Base-by-base conservation (phyloP, 2,797 vertebrate species). In the Periophthalmus magnuspinnatus region DNA sequence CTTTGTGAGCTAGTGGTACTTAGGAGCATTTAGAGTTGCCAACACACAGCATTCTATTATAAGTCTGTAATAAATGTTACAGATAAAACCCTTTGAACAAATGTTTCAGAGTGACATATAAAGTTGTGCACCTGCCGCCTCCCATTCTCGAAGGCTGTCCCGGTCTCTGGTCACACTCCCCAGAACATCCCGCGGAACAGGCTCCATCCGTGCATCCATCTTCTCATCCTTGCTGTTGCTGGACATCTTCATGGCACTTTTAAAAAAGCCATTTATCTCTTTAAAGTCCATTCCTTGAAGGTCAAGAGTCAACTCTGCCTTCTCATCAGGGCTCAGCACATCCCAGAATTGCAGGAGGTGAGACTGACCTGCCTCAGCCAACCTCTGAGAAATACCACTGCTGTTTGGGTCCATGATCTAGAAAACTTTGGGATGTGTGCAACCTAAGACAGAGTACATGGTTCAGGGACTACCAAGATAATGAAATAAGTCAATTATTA, bases 291-390 rank as follows among this genome's bases (percentile, higher is more conserved):
- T 95, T 2, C 61, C 77, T 65, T 94, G 82, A 67, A 99, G 88
- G 13, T 96, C 94, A 0, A 2, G 79, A 47, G 28, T 75, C 70
- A 98, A 77, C 4, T 90, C 90, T 0, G 14, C 72, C 71, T 93
- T 94, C 47, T 94, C 90, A 28, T 89, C 72, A 0, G 84, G 89
- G 55, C 76, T 89, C 81, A 99, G 84, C 70, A 95, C 92, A 0
- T 88, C 78, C 95, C 94, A 96, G 86, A 96, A 98, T 69, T 90
- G 93, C 32, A 97, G 85, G 59, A 98, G 90, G 33, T 98, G 97
- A 60, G 88, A 92, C 88, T 98, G 97, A 5, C 90, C 92, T 0
- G 93, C 93, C 21, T 87, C 82, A 5, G 88, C 83, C 88, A 98
- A 70, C 70, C 75, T 88, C 77, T 86, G 58, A 41, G 47, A 57